phyloP scores from a whole-genome alignment of 2,113 vertebrate genomes.

The Alligator mississippiensis region DNA sequence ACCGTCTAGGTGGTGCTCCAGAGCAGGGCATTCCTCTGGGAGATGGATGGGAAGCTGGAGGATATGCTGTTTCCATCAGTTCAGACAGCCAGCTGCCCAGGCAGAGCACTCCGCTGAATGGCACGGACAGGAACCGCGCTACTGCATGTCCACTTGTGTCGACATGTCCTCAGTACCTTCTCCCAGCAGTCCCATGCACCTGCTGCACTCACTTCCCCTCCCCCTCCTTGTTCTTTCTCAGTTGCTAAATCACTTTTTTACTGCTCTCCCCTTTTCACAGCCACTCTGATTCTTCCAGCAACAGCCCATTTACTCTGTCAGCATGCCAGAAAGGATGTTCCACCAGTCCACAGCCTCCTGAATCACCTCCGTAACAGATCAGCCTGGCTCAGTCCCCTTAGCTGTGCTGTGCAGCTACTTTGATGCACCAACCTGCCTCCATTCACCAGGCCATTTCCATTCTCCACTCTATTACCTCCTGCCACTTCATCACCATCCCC shows the following conservation, averaged over 20 bases:
- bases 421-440: fast-evolving
- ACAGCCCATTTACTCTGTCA: background rate
- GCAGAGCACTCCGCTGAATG: background rate
- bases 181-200: too few relatives aligned
- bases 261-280: fast-evolving
- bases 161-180: background rate
- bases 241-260: background rate
- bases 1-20: background rate
- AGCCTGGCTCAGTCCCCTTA: background rate
- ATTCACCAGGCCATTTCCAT: background rate
- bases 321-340: background rate
- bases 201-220: too few relatives aligned
- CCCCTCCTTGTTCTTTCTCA: background rate
- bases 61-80: background rate
- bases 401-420: background rate
- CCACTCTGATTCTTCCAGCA: fast-evolving
- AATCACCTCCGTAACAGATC: background rate
- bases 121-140: background rate
- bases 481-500: fast-evolving
- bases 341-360: background rate
- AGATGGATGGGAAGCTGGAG: background rate
- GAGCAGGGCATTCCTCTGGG: background rate
- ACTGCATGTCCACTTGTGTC: background rate
- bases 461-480: fast-evolving
- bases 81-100: background rate